Conservation (phyloP, 2,888 invertebrate genomes). For the Drosophila merina region DNA sequence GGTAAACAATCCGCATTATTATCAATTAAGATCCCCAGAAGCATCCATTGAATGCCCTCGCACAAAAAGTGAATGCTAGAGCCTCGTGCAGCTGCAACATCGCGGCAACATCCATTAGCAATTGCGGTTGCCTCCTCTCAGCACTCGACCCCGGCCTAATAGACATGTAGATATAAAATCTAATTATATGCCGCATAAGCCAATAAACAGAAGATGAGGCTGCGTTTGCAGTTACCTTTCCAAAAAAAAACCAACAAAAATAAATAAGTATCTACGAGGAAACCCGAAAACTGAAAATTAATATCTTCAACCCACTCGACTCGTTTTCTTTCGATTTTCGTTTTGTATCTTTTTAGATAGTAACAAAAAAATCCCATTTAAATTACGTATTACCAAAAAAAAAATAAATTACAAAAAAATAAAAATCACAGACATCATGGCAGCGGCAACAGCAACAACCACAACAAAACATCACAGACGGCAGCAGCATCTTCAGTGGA, state of each 20-base stretch:
- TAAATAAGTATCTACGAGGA: not conserved
- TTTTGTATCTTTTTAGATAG: constrained; percentile 58
- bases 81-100: constrained; percentile 25
- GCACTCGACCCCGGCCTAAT: constrained; percentile 30
- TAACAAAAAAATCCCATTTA: constrained; percentile 63
- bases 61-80: constrained; percentile 64
- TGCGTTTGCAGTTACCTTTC: constrained; percentile 64
- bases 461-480: constrained; percentile 29
- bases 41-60: constrained; percentile 14
- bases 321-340: constrained; percentile 41
- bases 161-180: constrained; percentile 61
- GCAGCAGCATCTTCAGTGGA: constrained; percentile 41
- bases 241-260: constrained; percentile 47
- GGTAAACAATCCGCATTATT: constrained; percentile 22
- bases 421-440: constrained; percentile 74
- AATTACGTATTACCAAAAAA: constrained; percentile 70
- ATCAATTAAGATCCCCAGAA: constrained; percentile 39
- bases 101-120: constrained; percentile 47
- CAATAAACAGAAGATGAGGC: constrained; percentile 26
- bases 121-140: constrained; percentile 46
- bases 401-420: constrained; percentile 59
- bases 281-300: constrained; percentile 26
- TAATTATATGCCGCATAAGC: constrained; percentile 52
- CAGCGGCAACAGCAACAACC: constrained; percentile 60
- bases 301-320: constrained; percentile 49